Percentiles rank a stretch among this genome's conserved stretches.
These are phyloP conservation scores for Bubo scandiacus DNA, from an alignment of 2,113 vertebrate genomes.

Conservation along the genomic window DNA sequence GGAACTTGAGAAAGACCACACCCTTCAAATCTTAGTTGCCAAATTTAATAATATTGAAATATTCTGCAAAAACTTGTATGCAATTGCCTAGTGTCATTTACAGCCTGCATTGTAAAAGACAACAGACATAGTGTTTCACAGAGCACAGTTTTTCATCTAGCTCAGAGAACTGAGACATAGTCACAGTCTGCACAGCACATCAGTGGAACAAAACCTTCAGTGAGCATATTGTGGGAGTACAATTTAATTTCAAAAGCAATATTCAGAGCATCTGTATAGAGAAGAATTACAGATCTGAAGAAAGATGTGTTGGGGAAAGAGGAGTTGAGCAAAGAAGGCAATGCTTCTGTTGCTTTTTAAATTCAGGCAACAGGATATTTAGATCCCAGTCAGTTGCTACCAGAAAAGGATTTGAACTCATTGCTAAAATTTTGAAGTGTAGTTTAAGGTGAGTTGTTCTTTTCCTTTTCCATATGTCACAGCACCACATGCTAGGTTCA, in stretches of 20 bases:
- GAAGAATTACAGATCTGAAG: neutral
- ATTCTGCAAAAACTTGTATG: neutral
- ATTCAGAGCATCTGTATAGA: neutral
- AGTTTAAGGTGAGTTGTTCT: neutral
- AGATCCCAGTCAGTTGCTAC: neutral
- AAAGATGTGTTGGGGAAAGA: neutral
- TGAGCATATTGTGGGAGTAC: neutral
- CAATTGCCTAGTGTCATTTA: neutral
- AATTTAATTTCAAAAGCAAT: neutral
- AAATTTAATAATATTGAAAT: neutral
- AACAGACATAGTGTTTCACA: neutral
- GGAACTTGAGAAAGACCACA: neutral
- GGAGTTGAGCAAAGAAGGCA: neutral
- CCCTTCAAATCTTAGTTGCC: neutral
- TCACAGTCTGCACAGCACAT: neutral
- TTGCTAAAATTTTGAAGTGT: neutral
- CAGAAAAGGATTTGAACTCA: neutral
- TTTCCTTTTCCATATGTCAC: neutral
- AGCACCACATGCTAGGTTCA: neutral
- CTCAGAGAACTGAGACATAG: neutral
- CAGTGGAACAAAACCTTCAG: neutral
- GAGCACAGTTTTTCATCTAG: neutral
- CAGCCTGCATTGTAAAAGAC: neutral
- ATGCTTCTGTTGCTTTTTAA: neutral
- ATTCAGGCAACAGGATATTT: neutral